Percentiles rank a stretch among this genome's conserved stretches.
Evolutionary conservation across 2,888 invertebrate genomes (phyloP).

Genomic region (Drosophila subsilvestris): DNA sequence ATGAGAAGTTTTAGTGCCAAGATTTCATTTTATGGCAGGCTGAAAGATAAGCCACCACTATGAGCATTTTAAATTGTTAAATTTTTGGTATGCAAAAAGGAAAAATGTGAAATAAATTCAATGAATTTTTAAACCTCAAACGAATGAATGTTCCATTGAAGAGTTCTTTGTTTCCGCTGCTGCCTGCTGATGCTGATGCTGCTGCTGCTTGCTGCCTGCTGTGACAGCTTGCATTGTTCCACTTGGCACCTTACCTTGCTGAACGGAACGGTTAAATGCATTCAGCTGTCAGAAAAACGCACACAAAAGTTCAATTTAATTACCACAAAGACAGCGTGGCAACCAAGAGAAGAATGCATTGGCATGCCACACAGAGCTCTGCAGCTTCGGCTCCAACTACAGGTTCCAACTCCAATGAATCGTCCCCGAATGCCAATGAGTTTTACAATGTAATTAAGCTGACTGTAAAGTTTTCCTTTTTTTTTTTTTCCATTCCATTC

Average conservation of each 20-base stretch:
- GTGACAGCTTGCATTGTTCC: constrained; percentile 29
- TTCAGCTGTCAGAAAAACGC: constrained; percentile 45
- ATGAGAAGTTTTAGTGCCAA: not conserved
- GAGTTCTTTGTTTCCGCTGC: constrained; percentile 5
- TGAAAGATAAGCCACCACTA: not conserved
- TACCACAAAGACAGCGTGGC: constrained; percentile 43
- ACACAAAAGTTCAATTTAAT: constrained; percentile 51
- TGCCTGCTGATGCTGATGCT: not conserved
- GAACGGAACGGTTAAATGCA: constrained; percentile 41
- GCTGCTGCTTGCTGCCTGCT: not conserved
- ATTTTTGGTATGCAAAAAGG: not conserved
- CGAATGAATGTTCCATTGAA: not conserved
- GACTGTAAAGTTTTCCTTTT: constrained; percentile 12
- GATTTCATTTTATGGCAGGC: not conserved
- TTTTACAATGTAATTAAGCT: constrained; percentile 65
- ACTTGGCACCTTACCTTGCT: constrained; percentile 42
- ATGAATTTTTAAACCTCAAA: not conserved
- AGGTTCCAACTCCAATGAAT: constrained; percentile 19
- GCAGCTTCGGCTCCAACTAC: not conserved
- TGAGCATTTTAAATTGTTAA: not conserved
- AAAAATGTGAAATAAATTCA: not conserved
- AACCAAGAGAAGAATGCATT: constrained; percentile 18
- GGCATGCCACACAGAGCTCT: constrained; percentile 13
- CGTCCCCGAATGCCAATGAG: constrained; percentile 36
- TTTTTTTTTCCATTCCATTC: not conserved